phyloP scores from a whole-genome alignment of 2,113 vertebrate species.

The Myrmecophaga tridactyla region DNA sequence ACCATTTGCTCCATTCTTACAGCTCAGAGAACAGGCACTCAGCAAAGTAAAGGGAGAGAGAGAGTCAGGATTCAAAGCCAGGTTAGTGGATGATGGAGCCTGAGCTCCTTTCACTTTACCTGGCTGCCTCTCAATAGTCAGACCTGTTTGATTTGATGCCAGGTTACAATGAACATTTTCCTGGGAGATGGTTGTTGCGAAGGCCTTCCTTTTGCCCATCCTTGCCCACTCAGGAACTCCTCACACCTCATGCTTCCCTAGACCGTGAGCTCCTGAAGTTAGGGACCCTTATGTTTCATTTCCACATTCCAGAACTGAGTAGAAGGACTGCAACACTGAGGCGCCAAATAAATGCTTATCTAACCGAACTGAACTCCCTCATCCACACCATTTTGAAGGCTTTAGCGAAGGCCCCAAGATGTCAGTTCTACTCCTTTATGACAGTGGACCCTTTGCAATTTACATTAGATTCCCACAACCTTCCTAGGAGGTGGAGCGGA shows the following conservation, averaged over 20 bases:
- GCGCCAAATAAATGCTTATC: accelerated
- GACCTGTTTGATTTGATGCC: not conserved
- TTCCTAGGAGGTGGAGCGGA: not conserved
- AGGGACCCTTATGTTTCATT: not conserved
- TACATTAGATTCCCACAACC: not conserved
- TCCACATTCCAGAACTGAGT: not conserved
- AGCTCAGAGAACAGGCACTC: not conserved
- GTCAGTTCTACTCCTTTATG: not conserved
- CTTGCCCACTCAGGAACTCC: not conserved
- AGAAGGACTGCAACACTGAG: not conserved
- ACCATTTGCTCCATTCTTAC: not conserved
- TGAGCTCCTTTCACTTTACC: not conserved
- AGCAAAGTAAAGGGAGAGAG: not conserved
- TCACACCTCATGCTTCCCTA: not conserved
- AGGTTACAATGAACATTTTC: not conserved
- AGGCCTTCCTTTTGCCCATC: not conserved
- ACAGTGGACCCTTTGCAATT: not conserved
- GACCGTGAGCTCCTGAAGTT: not conserved
- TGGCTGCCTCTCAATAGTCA: not conserved
- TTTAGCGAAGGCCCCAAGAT: not conserved
- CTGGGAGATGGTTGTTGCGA: not conserved
- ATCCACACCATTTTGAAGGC: accelerated
- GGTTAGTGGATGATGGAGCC: not conserved
- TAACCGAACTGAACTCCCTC: not conserved
- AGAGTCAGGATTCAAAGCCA: not conserved